Evolutionary conservation across 2,888 invertebrate genomes (phyloP).

Genomic region (Torymus texanus): DNA sequence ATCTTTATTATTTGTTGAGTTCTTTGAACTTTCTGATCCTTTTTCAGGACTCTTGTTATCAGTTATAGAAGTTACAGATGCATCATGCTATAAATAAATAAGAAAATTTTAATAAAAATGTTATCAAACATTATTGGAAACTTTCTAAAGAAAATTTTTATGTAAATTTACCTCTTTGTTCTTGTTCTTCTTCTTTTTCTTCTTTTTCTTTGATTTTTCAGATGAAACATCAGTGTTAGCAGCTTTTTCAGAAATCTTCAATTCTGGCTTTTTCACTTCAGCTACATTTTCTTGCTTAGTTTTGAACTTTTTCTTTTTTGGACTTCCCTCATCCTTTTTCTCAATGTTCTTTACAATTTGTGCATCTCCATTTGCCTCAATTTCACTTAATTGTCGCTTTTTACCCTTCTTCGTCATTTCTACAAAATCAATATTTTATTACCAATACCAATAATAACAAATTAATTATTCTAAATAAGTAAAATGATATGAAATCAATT

Average conservation of each 20-base stretch:
- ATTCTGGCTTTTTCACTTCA: background rate
- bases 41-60: background rate
- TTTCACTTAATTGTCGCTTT: background rate
- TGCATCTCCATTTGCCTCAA: background rate
- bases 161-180: constrained; percentile 35
- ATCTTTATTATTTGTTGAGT: constrained; percentile 1
- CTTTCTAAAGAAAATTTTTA: background rate
- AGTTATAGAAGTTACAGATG: background rate
- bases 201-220: constrained; percentile 10
- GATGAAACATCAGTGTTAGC: background rate
- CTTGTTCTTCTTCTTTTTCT: constrained; percentile 29
- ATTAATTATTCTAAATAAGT: background rate
- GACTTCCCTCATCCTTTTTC: background rate
- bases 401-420: constrained; percentile 31
- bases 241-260: background rate
- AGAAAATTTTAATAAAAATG: background rate
- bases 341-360: background rate
- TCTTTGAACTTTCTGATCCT: background rate
- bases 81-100: constrained; percentile 18
- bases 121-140: background rate
- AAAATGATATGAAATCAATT: background rate
- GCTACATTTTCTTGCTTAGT: background rate
- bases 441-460: background rate
- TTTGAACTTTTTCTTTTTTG: constrained; percentile 17
- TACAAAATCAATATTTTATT: constrained; percentile 6